phyloP scores from a whole-genome alignment of 2,888 invertebrate genomes.

The Pinctada fucata region DNA sequence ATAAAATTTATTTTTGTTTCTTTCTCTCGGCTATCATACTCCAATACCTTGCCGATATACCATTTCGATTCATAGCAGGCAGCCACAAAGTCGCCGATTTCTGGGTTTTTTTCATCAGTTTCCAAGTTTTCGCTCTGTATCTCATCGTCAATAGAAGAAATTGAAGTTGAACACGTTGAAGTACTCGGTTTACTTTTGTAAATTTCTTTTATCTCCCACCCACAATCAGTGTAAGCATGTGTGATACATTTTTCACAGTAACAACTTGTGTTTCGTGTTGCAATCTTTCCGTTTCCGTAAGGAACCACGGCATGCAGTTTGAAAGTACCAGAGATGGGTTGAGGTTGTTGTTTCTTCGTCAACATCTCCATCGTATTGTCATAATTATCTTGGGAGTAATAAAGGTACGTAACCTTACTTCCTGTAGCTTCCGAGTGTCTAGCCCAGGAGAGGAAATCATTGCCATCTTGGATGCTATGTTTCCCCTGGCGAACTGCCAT shows the following conservation, averaged over 20 bases:
- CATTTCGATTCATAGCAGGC: neutral
- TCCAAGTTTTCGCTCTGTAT: neutral
- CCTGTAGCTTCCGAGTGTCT: neutral
- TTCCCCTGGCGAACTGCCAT: too few species aligned
- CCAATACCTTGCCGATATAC: conserved; percentile 11
- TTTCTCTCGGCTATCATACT: neutral
- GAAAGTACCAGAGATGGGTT: conserved; percentile 13
- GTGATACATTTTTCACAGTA: conserved; percentile 5
- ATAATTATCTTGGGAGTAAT: conserved; percentile 5
- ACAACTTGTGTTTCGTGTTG: conserved; percentile 8
- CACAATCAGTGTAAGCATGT: neutral
- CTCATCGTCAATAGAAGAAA: neutral
- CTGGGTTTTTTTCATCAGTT: neutral
- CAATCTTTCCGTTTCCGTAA: neutral
- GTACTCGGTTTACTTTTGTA: neutral
- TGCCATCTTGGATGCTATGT: too few species aligned
- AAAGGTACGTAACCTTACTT: conserved; percentile 24
- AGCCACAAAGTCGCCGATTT: neutral
- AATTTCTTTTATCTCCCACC: neutral
- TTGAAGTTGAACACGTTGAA: neutral
- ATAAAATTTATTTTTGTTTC: too few species aligned
- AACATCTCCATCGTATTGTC: neutral
- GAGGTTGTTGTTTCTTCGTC: neutral
- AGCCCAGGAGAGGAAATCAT: conserved; percentile 10
- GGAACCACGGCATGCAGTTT: neutral